Base-by-base conservation (phyloP, 2,797 vertebrate species). In the Molossus alvarezi region DNA sequence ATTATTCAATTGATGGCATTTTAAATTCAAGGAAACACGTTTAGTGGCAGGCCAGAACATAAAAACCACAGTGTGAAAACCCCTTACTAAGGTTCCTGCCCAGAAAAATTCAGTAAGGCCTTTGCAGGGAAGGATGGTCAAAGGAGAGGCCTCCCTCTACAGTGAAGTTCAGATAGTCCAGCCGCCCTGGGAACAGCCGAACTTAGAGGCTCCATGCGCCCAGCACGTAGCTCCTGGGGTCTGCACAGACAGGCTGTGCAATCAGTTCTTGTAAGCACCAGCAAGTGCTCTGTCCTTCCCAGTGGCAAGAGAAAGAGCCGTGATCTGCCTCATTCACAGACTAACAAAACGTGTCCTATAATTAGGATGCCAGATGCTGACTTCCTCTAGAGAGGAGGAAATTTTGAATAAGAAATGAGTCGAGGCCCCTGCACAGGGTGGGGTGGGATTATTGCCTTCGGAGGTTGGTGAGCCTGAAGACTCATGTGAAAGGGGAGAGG, bases 261-360 rank as follows among this genome's bases (percentile, higher is more conserved):
- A 23, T 62, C 88, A 21, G 76, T 88, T 55, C 87, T 33, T 33
- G 6, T 27, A 87, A 75, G 65, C 88, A 58, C 82, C 60, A 87
- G 81, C 75, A 80, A 91, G 81, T 10, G 57, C 67, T 57, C 45
- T 82, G 71, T 33, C 51, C 13, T 93, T 79, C 65, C 86, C 90
- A 79, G 60, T 33, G 65, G 58, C 60, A 81, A 95, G 87, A 94
- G 86, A 0, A 37, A 95, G 53, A 71, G 76, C 88, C 58, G 51
- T 67, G 92, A 91, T 95, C 75, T 88, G 87, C 4, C 93, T 97
- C 80, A 97, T 96, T 94, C 95, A 84, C 29, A 96, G 91, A 72
- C 48, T 57, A 89, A 89, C 57, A 97, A 90, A 96, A 58, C 4
- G 0, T 71, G 79, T 91, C n/a, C 64, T 92, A 90, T 96, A 97